Evolutionary conservation across 2,113 vertebrate species (phyloP), one percentile per base, ranked within the genome.

Genomic region (Trematomus loennbergii): DNA sequence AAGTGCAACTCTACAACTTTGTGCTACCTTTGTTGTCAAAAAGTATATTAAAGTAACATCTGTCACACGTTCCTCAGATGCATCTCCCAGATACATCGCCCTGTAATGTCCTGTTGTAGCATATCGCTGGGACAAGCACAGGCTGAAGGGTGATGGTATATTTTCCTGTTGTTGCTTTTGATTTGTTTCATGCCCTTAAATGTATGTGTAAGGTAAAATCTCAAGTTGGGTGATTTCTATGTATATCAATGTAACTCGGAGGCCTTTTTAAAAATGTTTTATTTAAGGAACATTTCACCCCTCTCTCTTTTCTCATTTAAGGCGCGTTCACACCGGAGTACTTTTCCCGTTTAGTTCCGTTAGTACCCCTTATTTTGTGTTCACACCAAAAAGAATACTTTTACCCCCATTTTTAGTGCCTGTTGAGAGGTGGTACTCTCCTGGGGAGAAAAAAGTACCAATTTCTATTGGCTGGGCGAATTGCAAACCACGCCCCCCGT

Each of bases 201-300:
- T 89, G 67, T 87, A 79, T 4, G 64, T 85, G 70, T 85, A 52
- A 12, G 43, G 63, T 86, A 40, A 83, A 80, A 17, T 83, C 46
- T 83, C 71, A 50, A 71, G 29, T 86, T 61, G 57, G 65, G 62
- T 86, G 75, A 85, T 72, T 90, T 91, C 7, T 84, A 18, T 91
- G 88, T 90, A 72, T 85, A 88, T 92, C 84, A 76, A 58, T 91
- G 86, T 90, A 84, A 83, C 87, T 90, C 60, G 12, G 91, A 93
- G 91, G 93, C 91, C 93, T 94, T 94, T 89, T 75, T 40, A 5
- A 70, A 67, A 22, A 83, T 85, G 88, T 91, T 83, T 88, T 71
- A 89, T 89, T 90, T 88, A 85, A 91, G 53, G 61, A 88, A 58
- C 60, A 12, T 72, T 75, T 89, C 60, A 46, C 15, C 16, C 17